A percentile compares a stretch with the other conserved stretches of the same genome.
Conservation (phyloP, 2,113 vertebrate genomes). For the Lucifuga dentata region DNA sequence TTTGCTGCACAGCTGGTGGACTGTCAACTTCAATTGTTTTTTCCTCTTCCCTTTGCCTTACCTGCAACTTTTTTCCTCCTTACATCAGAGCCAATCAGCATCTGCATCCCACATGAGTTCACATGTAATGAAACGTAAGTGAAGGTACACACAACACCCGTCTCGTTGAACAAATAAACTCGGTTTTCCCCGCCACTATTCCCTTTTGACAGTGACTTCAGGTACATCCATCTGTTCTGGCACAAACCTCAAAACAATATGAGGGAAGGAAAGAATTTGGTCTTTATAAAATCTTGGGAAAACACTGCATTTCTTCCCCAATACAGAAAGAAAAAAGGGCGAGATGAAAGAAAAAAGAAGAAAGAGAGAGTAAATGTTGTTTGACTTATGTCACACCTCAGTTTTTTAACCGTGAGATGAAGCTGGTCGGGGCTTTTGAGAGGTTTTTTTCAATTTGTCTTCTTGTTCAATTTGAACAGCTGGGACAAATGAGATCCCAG, state of each 20-base stretch:
- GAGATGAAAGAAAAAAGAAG: neutral
- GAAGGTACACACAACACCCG: conserved; percentile 34
- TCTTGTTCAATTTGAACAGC: neutral
- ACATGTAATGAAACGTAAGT: conserved; percentile 44
- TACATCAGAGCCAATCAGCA: conserved; percentile 51
- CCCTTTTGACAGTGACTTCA: conserved; percentile 23
- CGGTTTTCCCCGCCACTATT: conserved; percentile 3
- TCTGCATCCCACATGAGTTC: conserved; percentile 28
- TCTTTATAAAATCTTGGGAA: neutral
- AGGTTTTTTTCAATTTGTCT: neutral
- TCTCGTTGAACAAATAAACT: conserved; percentile 37
- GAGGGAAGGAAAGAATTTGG: conserved; percentile 49
- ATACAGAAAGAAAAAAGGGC: too few species aligned
- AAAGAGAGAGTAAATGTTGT: neutral
- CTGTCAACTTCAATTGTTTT: conserved; percentile 54
- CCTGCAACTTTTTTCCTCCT: conserved; percentile 1
- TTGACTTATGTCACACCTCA: conserved; percentile 6
- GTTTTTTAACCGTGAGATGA: neutral
- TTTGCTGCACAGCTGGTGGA: conserved; percentile 60
- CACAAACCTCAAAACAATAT: conserved; percentile 43
- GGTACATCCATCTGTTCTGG: conserved; percentile 52
- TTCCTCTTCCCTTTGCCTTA: conserved; percentile 3
- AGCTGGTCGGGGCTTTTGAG: too few species aligned
- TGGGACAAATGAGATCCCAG: neutral
- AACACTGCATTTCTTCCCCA: too few species aligned